These are phyloP conservation scores for Hermodice carunculata DNA, from an alignment of 2,888 invertebrate species.

Conservation along the genomic window DNA sequence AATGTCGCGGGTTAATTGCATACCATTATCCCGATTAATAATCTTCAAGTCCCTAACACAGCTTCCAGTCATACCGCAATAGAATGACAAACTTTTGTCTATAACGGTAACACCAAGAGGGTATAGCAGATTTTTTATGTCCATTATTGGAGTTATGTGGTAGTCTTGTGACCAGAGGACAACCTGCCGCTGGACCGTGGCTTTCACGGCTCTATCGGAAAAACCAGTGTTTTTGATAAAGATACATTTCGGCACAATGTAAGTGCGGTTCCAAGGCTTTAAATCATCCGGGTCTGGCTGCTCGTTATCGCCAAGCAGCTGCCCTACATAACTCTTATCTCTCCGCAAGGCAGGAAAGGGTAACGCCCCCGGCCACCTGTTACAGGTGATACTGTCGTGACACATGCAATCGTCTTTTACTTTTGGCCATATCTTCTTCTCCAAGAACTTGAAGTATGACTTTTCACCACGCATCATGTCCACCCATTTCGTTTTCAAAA, in stretches of 20 bases:
- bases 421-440: constrained; percentile 33
- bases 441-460: constrained; percentile 26
- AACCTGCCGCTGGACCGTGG: constrained; percentile 33
- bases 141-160: constrained; percentile 44
- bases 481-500: constrained; percentile 14
- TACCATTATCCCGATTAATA: constrained; percentile 43
- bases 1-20: constrained; percentile 33
- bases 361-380: constrained; percentile 21
- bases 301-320: constrained; percentile 42
- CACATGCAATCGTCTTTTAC: constrained; percentile 29
- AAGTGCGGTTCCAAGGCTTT: constrained; percentile 9
- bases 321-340: constrained; percentile 40
- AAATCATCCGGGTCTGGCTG: constrained; percentile 10
- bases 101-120: constrained; percentile 43
- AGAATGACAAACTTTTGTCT: constrained; percentile 44
- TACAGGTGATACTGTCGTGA: constrained; percentile 45
- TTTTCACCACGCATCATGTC: constrained; percentile 25
- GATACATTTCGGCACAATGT: constrained; percentile 37
- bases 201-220: constrained; percentile 26
- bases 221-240: constrained; percentile 43
- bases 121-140: constrained; percentile 39
- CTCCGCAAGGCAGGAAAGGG: constrained; percentile 38
- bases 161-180: constrained; percentile 46
- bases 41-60: constrained; percentile 40
- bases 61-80: constrained; percentile 37